Evolutionary conservation across 2,113 vertebrate genomes (phyloP), one percentile per base, ranked within the genome.

Genomic region (Calcarius ornatus): DNA sequence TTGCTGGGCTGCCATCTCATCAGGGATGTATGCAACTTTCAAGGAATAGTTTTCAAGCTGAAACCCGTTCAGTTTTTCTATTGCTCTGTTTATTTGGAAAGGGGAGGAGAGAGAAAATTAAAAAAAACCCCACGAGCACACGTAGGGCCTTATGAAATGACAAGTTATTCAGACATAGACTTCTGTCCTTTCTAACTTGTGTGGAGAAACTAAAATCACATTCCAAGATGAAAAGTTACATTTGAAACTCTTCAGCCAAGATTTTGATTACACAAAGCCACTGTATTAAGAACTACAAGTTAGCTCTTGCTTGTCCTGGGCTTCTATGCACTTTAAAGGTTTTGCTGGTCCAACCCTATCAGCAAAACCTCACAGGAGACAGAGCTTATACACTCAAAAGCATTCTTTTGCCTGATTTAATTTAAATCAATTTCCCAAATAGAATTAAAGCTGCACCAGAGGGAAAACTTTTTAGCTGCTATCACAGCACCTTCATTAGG

Each of bases 21-120:
- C 99, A 2, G 99, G 99, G 97, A 99, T 99, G 93, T 99, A 99
- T 12, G 99, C 98, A 48, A 99, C 99, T 98, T 99, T 99, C 96
- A 99, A 97, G 45, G 98, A 98, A 92, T 98, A 99, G 97, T 98
- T 99, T 96, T 99, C 99, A 97, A 99, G 98, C 97, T 99, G 98
- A 95, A 98, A 99, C 63, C 99, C 99, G 1, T 99, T 99, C 81
- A 99, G 97, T 96, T 99, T 99, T 96, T 99, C 99, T 97, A 99
- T 98, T 24, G 99, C 99, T 98, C 99, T 99, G 89, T 76, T 91
- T 43, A 47, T 93, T 96, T 64, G 59, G 38, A 79, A 96, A 90
- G 56, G 19, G 18, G 35, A 96, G 23, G 86, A 77, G 66, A 63
- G 15, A 59, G n/a, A 30, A 51, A 40, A 23, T 78, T 57, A 18